Base-by-base conservation (phyloP, 2,888 invertebrate genomes). In the Leucophenga maculata region DNA sequence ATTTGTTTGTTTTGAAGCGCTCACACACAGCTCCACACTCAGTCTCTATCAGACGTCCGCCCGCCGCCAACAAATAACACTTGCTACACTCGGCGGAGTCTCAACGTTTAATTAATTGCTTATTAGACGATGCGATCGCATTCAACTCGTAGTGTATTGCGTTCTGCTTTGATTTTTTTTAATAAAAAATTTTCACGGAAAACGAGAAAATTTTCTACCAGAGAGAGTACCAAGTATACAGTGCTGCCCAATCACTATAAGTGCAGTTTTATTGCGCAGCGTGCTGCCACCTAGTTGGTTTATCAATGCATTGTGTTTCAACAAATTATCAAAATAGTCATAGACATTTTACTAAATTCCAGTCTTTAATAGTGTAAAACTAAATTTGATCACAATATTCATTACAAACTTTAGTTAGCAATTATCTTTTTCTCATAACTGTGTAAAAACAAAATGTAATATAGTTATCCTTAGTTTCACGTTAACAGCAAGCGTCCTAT, bases 1-100 rank as follows among this genome's bases (percentile, higher is more conserved):
- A 39, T 31, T 59, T n/a, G 59, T 59, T 59, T 59, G 59, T 59
- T 59, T 59, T 59, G 59, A 32, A 59, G 31, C 59, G 31, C 3
- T 39, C 39, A 9, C 39, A 39, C 39, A 39, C 39, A 39, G 39
- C 39, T 18, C 22, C 6, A 22, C 54, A 18, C 13, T 55, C 54
- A 22, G 22, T 3, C 6, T 39, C 39, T 39, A 52, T n/a, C 52
- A 52, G 52, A 26, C 52, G 52, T 18, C 18, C 54, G 54, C 20
- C 22, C 22, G 22, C 54, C 6, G 11, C 3, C 6, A 6, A 16
- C 22, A 13, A 18, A 55, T 9, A 55, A 13, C 20, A 55, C 22
- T 55, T 11, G 11, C 39, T 6, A 39, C 11, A 39, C 39, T 39
- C 39, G 8, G 39, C 11, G 8, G 11, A 39, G 8, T 39, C 39